Conservation (phyloP, 2,113 vertebrate genomes). For the Ammodytes dubius region DNA sequence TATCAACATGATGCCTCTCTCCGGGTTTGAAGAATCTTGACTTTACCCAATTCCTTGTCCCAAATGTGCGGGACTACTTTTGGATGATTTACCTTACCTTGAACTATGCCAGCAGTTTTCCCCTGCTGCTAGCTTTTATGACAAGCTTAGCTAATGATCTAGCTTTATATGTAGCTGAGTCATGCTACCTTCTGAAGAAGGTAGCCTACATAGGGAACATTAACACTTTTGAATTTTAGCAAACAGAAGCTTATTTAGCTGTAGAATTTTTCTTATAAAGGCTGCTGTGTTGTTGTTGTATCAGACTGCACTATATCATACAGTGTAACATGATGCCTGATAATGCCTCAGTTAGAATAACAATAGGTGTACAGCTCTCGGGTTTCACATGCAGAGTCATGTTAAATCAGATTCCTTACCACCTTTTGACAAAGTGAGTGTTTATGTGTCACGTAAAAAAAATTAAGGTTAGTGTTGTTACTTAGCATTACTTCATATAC, state of each 20-base stretch:
- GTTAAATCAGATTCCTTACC: not conserved
- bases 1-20: too few relatives aligned
- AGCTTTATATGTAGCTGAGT: not conserved
- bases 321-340: not conserved
- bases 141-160: not conserved
- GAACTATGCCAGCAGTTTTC: not conserved
- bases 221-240: not conserved
- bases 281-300: not conserved
- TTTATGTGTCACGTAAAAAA: not conserved
- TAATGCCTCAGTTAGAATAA: not conserved
- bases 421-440: too few relatives aligned
- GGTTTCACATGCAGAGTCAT: not conserved
- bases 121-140: not conserved
- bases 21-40: too few relatives aligned
- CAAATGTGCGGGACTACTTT: not conserved
- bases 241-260: not conserved
- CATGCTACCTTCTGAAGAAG: not conserved
- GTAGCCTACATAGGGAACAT: not conserved
- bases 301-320: not conserved
- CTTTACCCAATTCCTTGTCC: not conserved
- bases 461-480: too few relatives aligned
- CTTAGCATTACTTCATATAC: too few relatives aligned
- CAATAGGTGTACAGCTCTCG: not conserved
- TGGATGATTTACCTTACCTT: not conserved
- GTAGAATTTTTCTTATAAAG: not conserved